phyloP scores from a whole-genome alignment of 1,140 invertebrate genomes.

The Philopotamus ludificatus region DNA sequence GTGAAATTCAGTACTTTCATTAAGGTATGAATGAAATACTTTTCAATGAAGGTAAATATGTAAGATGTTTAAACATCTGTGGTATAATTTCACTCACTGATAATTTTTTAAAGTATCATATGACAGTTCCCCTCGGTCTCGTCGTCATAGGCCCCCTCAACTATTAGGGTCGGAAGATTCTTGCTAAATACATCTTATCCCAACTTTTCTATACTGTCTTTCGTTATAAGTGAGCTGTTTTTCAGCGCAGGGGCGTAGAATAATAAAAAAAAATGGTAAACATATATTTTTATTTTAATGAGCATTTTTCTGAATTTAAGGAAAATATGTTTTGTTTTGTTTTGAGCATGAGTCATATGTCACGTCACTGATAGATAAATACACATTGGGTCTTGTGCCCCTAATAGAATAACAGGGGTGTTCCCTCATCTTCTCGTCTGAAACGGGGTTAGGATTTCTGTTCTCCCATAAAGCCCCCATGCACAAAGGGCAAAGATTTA shows the following conservation, averaged over 20 bases:
- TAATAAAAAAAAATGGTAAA: background rate
- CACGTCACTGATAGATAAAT: constrained; percentile 30
- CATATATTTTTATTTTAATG: background rate
- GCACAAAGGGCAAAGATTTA: constrained; percentile 29
- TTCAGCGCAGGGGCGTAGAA: constrained; percentile 1
- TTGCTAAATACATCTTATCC: constrained; percentile 39
- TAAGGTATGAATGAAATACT: background rate
- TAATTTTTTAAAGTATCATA: background rate
- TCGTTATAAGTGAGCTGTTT: constrained; percentile 34
- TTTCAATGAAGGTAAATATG: background rate
- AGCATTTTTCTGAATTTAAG: background rate
- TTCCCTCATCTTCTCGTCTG: constrained; percentile 7
- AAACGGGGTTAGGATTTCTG: background rate
- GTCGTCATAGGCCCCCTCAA: constrained; percentile 5
- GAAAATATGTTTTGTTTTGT: background rate
- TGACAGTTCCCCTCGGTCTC: constrained; percentile 12
- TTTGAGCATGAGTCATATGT: background rate
- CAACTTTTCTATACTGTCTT: constrained; percentile 36
- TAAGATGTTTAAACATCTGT: background rate
- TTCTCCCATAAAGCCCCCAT: constrained; percentile 5
- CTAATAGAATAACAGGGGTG: constrained; percentile 39
- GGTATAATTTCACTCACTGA: background rate
- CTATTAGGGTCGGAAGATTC: constrained; percentile 25
- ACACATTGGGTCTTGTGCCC: constrained; percentile 28
- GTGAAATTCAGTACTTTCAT: background rate